phyloP scores from a whole-genome alignment of 2,888 invertebrate species.

The Agrotis puta region DNA sequence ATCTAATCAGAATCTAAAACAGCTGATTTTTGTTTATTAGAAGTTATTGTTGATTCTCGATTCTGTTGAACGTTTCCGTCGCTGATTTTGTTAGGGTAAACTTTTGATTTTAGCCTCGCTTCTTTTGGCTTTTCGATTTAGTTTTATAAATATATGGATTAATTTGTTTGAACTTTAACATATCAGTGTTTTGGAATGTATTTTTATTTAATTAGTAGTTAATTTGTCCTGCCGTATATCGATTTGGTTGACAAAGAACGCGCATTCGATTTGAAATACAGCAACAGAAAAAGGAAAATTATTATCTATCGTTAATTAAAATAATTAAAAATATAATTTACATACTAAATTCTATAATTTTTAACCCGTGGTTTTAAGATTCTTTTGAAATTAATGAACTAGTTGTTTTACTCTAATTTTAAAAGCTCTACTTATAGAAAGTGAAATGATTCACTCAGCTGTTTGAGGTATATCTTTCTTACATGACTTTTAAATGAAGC shows the following conservation, averaged over 20 bases:
- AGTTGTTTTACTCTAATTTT: background rate
- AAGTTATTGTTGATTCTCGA: conserved; percentile 49
- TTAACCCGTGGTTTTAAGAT: background rate
- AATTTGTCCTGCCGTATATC: background rate
- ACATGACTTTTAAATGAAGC: background rate
- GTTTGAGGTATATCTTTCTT: background rate
- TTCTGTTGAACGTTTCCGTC: conserved; percentile 34
- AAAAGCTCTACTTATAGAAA: conserved; percentile 13
- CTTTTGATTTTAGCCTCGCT: conserved; percentile 19
- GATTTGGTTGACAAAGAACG: conserved; percentile 18
- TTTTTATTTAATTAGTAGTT: background rate
- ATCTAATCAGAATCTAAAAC: conserved; percentile 53
- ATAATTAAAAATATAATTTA: background rate
- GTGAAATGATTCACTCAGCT: conserved; percentile 24
- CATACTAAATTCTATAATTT: background rate
- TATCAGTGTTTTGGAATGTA: background rate
- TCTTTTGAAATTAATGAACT: background rate
- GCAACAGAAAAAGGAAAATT: conserved; percentile 8
- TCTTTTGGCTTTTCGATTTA: background rate
- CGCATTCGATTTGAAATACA: background rate
- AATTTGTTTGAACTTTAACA: background rate
- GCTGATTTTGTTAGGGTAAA: conserved; percentile 42
- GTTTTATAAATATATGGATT: conserved; percentile 5
- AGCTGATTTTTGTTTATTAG: conserved; percentile 67
- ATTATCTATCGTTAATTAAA: background rate